Evolutionary conservation across 2,888 invertebrate genomes (phyloP), one percentile per base, ranked within the genome.

Genomic region (Cheilosia soror): DNA sequence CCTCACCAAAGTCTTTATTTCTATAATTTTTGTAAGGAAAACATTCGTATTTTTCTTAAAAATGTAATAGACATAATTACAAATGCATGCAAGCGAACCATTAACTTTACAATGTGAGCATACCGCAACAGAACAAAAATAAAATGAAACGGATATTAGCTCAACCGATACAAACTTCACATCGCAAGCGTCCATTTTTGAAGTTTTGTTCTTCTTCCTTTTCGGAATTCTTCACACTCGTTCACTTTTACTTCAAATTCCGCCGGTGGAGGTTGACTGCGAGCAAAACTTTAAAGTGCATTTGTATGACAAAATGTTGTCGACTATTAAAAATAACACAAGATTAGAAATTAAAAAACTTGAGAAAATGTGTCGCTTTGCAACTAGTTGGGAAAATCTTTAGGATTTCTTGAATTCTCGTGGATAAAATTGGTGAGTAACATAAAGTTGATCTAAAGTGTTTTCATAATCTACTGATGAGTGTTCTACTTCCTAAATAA

Each of bases 401-500:
- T 5, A 5, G 15, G 71, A 71, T 78, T 40, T 0, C 31, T 31
- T 7, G 1, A 49, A 51, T 51, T 49, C 40, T 42, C 1, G 2
- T 27, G n/a, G 78, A 78, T 65, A 20, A 2, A 47, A 15, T 31
- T 51, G 66, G 79, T 80, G 15, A 53, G 78, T 27, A 9, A 33
- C 11, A n/a, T 2, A n/a, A 4, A 27, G 1, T 27, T 27, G 4
- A 29, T 20, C 20, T 6, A 9, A 9, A n/a, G 40, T 7, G 11
- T 20, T 31, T 29, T 1, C 1, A 25, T 15, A 15, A 11, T 15
- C n/a, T 15, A 44, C 40, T 85, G 85, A 85, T 80, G 85, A 85
- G 42, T 80, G 85, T 85, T 85, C 80, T 20, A 80, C 69, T 65
- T 11, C 84, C 84, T 85, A 85, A 76, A 20, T 37, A 57, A 53